Evolutionary conservation across 2,888 invertebrate species (phyloP).

Genomic region (Congeria kusceri): DNA sequence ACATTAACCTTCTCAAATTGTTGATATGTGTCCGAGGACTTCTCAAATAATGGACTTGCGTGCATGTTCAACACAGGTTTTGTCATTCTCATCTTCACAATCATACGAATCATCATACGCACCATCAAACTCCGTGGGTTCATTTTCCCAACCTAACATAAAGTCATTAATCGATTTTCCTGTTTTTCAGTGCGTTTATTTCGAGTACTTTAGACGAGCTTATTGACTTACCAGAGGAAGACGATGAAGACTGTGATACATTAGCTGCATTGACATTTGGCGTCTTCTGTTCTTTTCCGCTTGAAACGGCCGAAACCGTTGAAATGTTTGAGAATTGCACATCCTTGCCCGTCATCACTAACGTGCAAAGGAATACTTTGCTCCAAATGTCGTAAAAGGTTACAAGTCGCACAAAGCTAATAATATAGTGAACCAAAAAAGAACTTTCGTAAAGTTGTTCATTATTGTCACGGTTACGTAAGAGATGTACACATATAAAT

Average conservation of each 20-base stretch:
- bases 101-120: not conserved
- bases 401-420: conserved; percentile 1
- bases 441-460: no score
- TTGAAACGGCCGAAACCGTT: conserved; percentile 23
- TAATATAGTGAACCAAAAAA: no score
- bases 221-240: not conserved
- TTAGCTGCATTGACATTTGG: no score
- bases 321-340: conserved; percentile 11
- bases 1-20: not conserved
- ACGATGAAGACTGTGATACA: not conserved
- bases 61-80: not conserved
- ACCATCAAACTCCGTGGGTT: not conserved
- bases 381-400: not conserved
- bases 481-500: no score
- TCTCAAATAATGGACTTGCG: not conserved
- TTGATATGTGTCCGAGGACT: not conserved
- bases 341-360: conserved; percentile 22
- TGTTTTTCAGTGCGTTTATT: conserved; percentile 21
- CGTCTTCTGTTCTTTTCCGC: not conserved
- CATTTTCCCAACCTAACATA: not conserved
- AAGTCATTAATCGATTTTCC: not conserved
- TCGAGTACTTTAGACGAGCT: not conserved
- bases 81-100: not conserved
- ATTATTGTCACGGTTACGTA: no score
- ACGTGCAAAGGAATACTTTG: not conserved